phyloP scores from a whole-genome alignment of 2,888 invertebrate species.

The Cacoxenus indagator region DNA sequence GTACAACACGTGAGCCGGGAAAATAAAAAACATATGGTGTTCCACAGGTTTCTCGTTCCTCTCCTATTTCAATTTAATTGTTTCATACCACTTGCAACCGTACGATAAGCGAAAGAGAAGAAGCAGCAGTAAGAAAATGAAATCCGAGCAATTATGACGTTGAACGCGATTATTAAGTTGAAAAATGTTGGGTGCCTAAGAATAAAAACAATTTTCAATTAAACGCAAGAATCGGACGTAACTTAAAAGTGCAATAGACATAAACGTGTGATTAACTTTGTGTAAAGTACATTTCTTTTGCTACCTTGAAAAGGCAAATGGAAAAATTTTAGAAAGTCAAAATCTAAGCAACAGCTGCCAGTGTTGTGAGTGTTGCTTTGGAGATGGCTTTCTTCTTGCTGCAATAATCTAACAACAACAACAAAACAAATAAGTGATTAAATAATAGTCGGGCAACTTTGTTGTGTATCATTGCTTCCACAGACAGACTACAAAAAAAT shows the following conservation, averaged over 20 bases:
- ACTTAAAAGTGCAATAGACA: slow-evolving; percentile 45
- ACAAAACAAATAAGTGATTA: slow-evolving; percentile 23
- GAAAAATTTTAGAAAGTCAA: slow-evolving; percentile 55
- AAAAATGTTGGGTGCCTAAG: slow-evolving; percentile 56
- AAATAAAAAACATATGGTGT: not conserved
- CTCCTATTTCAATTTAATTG: not conserved
- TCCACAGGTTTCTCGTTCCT: not conserved
- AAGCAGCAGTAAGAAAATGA: slow-evolving; percentile 1
- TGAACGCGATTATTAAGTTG: slow-evolving; percentile 52
- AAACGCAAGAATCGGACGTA: slow-evolving; percentile 48
- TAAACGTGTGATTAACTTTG: not conserved
- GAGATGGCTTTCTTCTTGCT: slow-evolving; percentile 41
- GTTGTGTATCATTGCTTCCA: slow-evolving; percentile 4
- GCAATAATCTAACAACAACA: slow-evolving; percentile 23
- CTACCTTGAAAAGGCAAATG: slow-evolving; percentile 26
- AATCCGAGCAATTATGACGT: slow-evolving; percentile 40
- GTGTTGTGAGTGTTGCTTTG: slow-evolving; percentile 61
- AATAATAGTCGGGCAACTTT: slow-evolving; percentile 27
- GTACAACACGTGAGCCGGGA: too few relatives aligned
- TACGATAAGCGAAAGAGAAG: slow-evolving; percentile 28
- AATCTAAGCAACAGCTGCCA: slow-evolving; percentile 54
- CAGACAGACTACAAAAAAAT: slow-evolving; percentile 6
- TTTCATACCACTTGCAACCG: slow-evolving; percentile 7
- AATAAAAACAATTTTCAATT: too few relatives aligned
- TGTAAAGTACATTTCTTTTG: not conserved